Evolutionary conservation across 2,797 vertebrate species (phyloP), one percentile per base, ranked within the genome.

Genomic region (Trachurus trachurus): DNA sequence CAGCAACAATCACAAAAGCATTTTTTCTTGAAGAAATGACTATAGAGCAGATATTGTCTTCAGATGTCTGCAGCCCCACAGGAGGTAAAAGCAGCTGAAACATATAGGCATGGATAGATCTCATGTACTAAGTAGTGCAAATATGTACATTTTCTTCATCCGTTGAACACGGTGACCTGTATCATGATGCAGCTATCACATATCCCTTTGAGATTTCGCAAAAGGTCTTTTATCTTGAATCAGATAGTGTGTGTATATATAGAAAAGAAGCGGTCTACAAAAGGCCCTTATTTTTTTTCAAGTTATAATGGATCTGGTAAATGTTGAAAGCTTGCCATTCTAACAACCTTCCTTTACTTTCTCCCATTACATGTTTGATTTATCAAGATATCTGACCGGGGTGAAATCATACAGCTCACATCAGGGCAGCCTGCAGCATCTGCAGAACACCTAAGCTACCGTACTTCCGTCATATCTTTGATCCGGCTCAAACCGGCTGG

Each of bases 331-430:
- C 19, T 22, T 65, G 57, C 37, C 12, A 54, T 78, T 80, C 76
- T 39, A 56, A 45, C 53, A 71, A n/a, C 49, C 13, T 19, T 62
- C 15, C 15, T 8, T 67, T 58, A 57, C n/a, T 31, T 64, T 19
- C n/a, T 71, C 21, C 21, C 10, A 53, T 71, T 63, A 26, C 37
- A 13, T 44, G 54, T 68, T 39, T 59, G 19, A 79, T 59, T 54
- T 62, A 80, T 74, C 53, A 67, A 80, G 58, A 73, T 53, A 47
- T 84, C 76, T 66, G 71, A 72, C 65, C 22, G 44, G 59, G 63
- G 66, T 81, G 60, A 61, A 45, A 66, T 76, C 62, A 31, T 56
- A 63, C 40, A 5, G 15, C 45, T 60, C 61, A 52, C 66, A 71
- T 71, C 44, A 59, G 53, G 45, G 40, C 39, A 82, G 64, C 54